Conservation (phyloP, 2,888 invertebrate genomes). For the Philonicus albiceps region DNA sequence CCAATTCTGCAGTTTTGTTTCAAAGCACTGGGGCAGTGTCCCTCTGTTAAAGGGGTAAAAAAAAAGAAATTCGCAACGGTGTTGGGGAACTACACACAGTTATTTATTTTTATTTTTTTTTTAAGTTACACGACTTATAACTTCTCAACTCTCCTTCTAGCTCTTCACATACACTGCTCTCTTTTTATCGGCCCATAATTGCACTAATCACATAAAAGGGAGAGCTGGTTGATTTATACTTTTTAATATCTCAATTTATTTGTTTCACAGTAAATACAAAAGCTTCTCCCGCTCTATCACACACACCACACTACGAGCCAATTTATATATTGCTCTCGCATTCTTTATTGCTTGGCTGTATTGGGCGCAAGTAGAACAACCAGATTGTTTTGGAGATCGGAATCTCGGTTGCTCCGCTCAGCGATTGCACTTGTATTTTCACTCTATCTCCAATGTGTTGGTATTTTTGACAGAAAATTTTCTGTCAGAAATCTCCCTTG, state of each 20-base stretch:
- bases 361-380: neutral
- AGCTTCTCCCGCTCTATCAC: neutral
- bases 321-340: neutral
- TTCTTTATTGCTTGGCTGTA: constrained; percentile 1
- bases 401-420: neutral
- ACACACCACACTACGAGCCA: neutral
- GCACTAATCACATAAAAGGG: constrained; percentile 22
- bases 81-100: neutral
- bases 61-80: neutral
- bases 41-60: neutral
- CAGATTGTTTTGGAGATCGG: constrained; percentile 2
- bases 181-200: constrained; percentile 12
- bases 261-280: neutral
- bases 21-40: neutral
- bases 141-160: neutral
- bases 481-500: constrained; percentile 14
- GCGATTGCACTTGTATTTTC: constrained; percentile 33
- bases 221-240: constrained; percentile 12
- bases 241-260: constrained; percentile 34
- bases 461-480: constrained; percentile 35
- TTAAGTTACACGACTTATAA: neutral
- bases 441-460: constrained; percentile 5
- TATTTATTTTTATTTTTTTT: too few species aligned
- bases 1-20: neutral
- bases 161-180: neutral